Conservation (phyloP, 1,140 invertebrate genomes). For the Aradophagus sp. region DNA sequence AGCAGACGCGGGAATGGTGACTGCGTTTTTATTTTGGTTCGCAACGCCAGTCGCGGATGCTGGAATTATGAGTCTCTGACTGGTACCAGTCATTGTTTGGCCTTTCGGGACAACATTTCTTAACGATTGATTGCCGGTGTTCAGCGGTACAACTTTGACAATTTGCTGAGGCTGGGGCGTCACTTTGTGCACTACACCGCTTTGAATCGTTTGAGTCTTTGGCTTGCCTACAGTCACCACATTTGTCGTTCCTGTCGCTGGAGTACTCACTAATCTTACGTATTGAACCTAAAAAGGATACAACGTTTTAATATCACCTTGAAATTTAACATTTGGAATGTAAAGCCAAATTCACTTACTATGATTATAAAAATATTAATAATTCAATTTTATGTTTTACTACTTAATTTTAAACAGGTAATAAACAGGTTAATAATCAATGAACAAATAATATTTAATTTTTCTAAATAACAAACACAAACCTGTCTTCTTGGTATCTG, state of each 20-base stretch:
- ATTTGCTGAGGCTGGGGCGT: slow-evolving; percentile 68
- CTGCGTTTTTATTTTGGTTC: slow-evolving; percentile 65
- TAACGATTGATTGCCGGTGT: slow-evolving; percentile 66
- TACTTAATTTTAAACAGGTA: too few relatives aligned
- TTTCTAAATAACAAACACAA: slow-evolving; percentile 59
- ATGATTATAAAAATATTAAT: too few relatives aligned
- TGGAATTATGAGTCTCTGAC: slow-evolving; percentile 73
- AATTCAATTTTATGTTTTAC: too few relatives aligned
- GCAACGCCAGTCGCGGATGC: slow-evolving; percentile 63
- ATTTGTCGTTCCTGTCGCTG: slow-evolving; percentile 68
- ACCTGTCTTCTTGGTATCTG: slow-evolving; percentile 82
- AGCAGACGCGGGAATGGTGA: slow-evolving; percentile 72
- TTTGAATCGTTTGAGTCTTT: slow-evolving; percentile 67
- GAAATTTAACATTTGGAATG: too few relatives aligned
- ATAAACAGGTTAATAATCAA: too few relatives aligned
- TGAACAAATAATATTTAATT: too few relatives aligned
- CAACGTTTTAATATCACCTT: too few relatives aligned
- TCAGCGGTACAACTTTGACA: slow-evolving; percentile 71
- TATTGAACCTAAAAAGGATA: slow-evolving; percentile 78
- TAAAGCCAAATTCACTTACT: too few relatives aligned
- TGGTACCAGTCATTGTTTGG: slow-evolving; percentile 51
- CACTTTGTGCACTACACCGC: slow-evolving; percentile 69
- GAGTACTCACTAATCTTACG: slow-evolving; percentile 80
- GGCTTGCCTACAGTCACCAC: slow-evolving; percentile 71
- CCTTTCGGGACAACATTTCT: slow-evolving; percentile 72